Percentiles rank a stretch among this genome's conserved stretches.
Conservation (phyloP, 2,113 vertebrate genomes). For the Empidonax traillii region DNA sequence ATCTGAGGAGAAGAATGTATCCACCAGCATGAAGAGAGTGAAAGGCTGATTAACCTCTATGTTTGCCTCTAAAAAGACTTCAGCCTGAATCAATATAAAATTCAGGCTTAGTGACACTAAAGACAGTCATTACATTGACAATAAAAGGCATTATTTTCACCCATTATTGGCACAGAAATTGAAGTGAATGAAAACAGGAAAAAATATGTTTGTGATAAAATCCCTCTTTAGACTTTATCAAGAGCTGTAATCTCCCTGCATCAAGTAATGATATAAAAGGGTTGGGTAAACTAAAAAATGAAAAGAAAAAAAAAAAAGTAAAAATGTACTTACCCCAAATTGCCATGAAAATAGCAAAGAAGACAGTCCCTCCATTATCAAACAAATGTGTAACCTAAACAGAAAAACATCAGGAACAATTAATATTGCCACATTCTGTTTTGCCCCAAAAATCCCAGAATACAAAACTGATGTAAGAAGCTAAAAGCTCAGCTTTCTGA, state of each 20-base stretch:
- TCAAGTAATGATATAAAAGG: not conserved
- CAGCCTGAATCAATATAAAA: not conserved
- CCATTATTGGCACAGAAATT: not conserved
- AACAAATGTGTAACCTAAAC: conserved; percentile 83
- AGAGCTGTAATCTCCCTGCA: not conserved
- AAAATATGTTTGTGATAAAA: not conserved
- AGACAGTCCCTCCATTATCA: conserved; percentile 85
- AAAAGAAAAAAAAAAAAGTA: not conserved
- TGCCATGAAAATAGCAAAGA: conserved; percentile 87
- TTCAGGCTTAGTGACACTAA: not conserved
- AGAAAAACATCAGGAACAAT: conserved; percentile 29
- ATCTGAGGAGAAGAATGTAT: too few species aligned
- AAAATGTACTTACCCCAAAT: conserved; percentile 81
- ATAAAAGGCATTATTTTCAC: not conserved
- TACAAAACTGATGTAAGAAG: not conserved
- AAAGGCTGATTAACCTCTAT: not conserved
- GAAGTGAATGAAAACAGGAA: not conserved
- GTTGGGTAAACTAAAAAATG: not conserved
- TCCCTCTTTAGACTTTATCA: not conserved
- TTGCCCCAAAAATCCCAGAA: not conserved
- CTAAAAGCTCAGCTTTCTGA: not conserved
- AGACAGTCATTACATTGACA: not conserved
- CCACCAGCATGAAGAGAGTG: too few species aligned
- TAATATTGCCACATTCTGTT: not conserved
- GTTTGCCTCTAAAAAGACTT: not conserved